Conservation (phyloP, 2,888 invertebrate genomes). For the Mesodorylaimus sp. region DNA sequence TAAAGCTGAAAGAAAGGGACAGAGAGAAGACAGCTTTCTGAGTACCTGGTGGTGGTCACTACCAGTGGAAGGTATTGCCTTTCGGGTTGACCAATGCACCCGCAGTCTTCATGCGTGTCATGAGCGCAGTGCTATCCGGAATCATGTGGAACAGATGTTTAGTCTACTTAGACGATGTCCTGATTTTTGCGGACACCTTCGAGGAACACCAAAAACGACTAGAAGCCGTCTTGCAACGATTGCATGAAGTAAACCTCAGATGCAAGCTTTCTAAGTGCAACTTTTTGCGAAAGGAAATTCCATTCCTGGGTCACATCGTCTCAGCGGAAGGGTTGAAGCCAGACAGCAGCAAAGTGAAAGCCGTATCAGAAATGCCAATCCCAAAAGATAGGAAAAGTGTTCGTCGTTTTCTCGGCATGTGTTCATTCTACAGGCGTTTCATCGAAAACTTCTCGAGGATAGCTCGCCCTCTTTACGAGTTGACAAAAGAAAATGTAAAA, state of each 20-base stretch:
- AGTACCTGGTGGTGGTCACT: conserved; percentile 12
- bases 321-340: conserved; percentile 1
- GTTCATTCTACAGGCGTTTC: conserved; percentile 4
- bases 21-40: conserved; percentile 13
- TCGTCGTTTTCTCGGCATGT: background rate
- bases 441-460: conserved; percentile 1
- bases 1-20: conserved; percentile 10
- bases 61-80: conserved; percentile 12
- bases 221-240: conserved; percentile 1
- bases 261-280: conserved; percentile 2
- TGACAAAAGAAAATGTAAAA: background rate
- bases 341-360: conserved; percentile 1
- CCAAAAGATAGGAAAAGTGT: background rate
- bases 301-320: conserved; percentile 4
- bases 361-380: background rate
- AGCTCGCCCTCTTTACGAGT: background rate
- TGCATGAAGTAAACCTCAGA: background rate
- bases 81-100: conserved; percentile 14
- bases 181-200: background rate
- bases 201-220: background rate
- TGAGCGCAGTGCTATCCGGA: conserved; percentile 1
- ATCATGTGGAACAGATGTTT: background rate
- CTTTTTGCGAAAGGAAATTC: background rate
- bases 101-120: conserved; percentile 13
- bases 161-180: conserved; percentile 9